Conservation (phyloP, 2,888 invertebrate genomes). For the Lasioglossum oenotherae region DNA sequence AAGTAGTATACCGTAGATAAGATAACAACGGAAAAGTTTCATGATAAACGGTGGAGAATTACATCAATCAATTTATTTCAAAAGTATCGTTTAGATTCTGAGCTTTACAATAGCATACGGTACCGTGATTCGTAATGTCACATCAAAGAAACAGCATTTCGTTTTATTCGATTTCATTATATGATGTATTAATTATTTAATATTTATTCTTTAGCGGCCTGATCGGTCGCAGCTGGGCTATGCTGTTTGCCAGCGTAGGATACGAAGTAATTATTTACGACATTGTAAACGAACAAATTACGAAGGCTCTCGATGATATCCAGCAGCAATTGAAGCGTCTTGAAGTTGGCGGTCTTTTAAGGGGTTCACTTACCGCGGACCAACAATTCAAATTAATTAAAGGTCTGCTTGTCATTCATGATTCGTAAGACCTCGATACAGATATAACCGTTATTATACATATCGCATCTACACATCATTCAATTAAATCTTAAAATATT, state of each 20-base stretch:
- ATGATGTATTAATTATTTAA: background rate
- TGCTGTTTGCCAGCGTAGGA: constrained; percentile 97
- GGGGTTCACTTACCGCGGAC: constrained; percentile 90
- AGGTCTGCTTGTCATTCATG: constrained; percentile 84
- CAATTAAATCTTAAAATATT: constrained; percentile 1
- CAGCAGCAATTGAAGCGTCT: constrained; percentile 89
- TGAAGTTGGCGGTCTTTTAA: constrained; percentile 89
- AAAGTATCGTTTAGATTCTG: background rate
- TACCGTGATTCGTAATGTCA: background rate
- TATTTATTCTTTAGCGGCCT: constrained; percentile 90
- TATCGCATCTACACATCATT: background rate
- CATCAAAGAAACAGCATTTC: background rate
- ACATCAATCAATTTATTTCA: background rate
- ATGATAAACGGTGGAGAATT: constrained; percentile 10
- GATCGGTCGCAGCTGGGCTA: constrained; percentile 98
- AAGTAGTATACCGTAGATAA: constrained; percentile 26
- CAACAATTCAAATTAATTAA: constrained; percentile 92
- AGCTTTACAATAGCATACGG: background rate
- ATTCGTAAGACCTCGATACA: background rate
- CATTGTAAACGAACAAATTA: constrained; percentile 90
- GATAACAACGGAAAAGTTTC: constrained; percentile 21
- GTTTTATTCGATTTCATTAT: constrained; percentile 1
- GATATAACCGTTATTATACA: background rate
- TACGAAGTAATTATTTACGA: constrained; percentile 96
- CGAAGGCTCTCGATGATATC: constrained; percentile 90